Base-by-base conservation (phyloP, 2,888 invertebrate genomes). In the Amphipyra tragopoginis region DNA sequence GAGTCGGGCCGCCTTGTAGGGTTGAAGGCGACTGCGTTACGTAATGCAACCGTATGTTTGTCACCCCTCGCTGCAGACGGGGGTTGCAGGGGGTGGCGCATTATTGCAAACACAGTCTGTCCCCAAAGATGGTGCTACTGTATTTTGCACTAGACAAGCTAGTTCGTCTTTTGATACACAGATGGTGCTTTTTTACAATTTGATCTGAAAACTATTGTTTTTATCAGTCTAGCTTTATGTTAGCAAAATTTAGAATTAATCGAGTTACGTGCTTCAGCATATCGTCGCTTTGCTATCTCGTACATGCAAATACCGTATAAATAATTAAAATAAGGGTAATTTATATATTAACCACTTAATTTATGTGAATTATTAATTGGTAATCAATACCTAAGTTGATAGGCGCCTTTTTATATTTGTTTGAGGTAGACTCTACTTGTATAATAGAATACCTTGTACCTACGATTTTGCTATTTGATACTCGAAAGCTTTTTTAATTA, bases 91-190 rank as follows among this genome's bases (percentile, higher is more conserved):
- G 88, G 91, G 90, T 85, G 88, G 87, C 87, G 86, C 87, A 89
- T 89, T 88, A 86, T 89, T 88, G 90, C 90, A 89, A 90, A 89
- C 84, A 83, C 86, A 76, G 80, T 77, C 84, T 83, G 80, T 77
- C 84, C 87, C 87, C 83, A 87, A 86, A 93, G 93, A 93, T 93
- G 93, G 93, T 89, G 93, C 91, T 91, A 92, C 93, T 90, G 93
- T 88, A 88, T 90, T 90, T 88, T 85, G 86, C 86, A 85, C 85
- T 83, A 79, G 80, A 84, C 84, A 71, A 88, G 79, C 80, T 87
- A 93, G 93, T 94, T 91, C 89, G 49, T 68, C 83, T 92, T 92
- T 91, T 90, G 88, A 81, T 83, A 82, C 77, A 84, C 84, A 94
- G 94, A 90, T 92, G 94, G 92, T 82, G 92, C 79, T 86, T 60